Evolutionary conservation across 2,113 vertebrate species (phyloP), one percentile per base, ranked within the genome.

Genomic region (Rhinolophus sinicus): DNA sequence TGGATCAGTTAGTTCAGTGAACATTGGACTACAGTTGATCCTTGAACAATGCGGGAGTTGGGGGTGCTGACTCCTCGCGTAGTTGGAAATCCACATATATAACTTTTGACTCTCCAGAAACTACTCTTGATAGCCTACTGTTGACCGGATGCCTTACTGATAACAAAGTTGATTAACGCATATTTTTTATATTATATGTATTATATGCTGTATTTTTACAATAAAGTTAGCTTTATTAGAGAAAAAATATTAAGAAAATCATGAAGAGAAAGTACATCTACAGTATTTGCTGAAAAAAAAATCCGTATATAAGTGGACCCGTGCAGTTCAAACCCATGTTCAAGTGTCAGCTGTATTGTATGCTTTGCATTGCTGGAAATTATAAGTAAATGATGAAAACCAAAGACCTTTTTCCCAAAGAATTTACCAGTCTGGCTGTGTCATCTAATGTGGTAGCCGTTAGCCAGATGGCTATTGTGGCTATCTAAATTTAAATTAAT

Each of bases 371-470:
- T 92, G 88, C 24, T 95, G 80, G 56, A 78, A 86, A 78, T 24
- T 93, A 11, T 58, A 77, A 86, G 54, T 73, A 67, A 92, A 85
- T 54, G 76, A 50, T 70, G 76, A 81, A 84, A 94, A 88, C 35
- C 50, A 40, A 82, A 91, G 50, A 26, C 40, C 56, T 89, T 93
- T 91, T 1, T 64, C 38, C 33, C 13, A 65, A 50, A 44, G 58
- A 85, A 38, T 80, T 70, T 70, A 58, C 18, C 56, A 58, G 0
- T 54, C 13, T 81, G 62, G 35, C 44, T 56, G 6, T n/a, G 28
- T 85, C 38, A 54, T 80, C 73, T 70, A 62, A 2, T 91, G 58
- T 69, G n/a, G 35, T 81, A 92, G 26, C 26, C 44, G 26, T 13
- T 95, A 85, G 28, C 24, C 38, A 47, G 15, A 28, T 82, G 60